A percentile compares a stretch with the other conserved stretches of the same genome.
These are phyloP conservation scores for Danio jaintianensis DNA, from an alignment of 2,797 vertebrate species.

Conservation along the genomic window DNA sequence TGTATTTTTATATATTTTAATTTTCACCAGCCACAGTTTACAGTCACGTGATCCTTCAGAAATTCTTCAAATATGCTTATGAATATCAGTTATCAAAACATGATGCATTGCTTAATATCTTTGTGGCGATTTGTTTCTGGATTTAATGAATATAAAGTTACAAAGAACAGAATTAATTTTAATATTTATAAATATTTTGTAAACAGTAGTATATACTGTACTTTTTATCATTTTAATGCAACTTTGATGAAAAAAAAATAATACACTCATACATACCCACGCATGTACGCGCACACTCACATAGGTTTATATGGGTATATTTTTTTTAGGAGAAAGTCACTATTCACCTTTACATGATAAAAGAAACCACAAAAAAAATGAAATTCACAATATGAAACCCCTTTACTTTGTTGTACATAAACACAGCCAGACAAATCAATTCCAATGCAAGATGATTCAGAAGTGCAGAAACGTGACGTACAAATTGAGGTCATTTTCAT, in stretches of 20 bases:
- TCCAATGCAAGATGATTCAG: slow-evolving; percentile 12
- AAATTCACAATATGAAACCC: slow-evolving; percentile 38
- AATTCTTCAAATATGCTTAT: not conserved
- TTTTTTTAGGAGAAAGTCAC: not conserved
- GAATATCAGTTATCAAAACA: not conserved
- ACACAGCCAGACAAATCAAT: slow-evolving; percentile 24
- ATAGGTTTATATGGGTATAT: not conserved
- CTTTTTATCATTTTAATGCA: not conserved
- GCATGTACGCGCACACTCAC: too few relatives aligned
- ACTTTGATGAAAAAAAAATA: not conserved
- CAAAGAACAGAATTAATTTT: too few relatives aligned
- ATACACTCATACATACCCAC: too few relatives aligned
- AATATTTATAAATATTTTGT: not conserved
- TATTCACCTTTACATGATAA: not conserved
- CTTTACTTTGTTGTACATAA: slow-evolving; percentile 36
- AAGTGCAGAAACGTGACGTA: not conserved
- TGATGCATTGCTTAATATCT: not conserved
- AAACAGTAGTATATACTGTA: not conserved
- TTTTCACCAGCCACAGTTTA: not conserved
- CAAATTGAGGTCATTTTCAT: slow-evolving; percentile 12
- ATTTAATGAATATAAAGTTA: too few relatives aligned
- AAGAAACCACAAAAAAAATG: not conserved
- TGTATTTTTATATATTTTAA: too few relatives aligned
- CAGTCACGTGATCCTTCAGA: not conserved
- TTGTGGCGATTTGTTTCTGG: too few relatives aligned